Evolutionary conservation across 2,113 vertebrate species (phyloP), one percentile per base, ranked within the genome.

Genomic region (Perca flavescens): DNA sequence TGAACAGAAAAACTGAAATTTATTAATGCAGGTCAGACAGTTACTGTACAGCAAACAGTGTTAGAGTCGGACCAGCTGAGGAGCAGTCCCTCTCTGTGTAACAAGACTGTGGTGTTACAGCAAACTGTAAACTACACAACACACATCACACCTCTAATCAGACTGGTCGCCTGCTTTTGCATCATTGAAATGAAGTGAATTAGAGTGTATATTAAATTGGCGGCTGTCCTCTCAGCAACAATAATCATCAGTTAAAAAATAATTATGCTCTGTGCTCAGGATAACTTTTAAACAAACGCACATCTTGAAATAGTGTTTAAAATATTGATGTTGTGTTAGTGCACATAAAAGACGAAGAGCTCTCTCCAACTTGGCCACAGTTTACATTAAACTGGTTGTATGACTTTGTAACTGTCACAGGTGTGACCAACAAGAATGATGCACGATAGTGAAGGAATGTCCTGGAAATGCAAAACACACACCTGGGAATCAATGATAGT

Each of bases 11-110:
- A 86, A 84, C 71, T 58, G 80, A 85, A 54, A 52, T 93, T 93
- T 94, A 91, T 93, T 94, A 85, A 90, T 83, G 85, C 74, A 91
- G 76, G 69, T 88, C 85, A 90, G 73, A 91, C 85, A 81, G 81
- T 81, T 86, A 77, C 79, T 86, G 87, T 89, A 91, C 89, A 92
- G 79, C 78, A 77, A 87, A 90, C 74, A 68, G 83, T 36, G 72
- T 34, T 79, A 67, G 79, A 80, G 74, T 82, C 46, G 16, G 76
- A 58, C 70, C 62, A 54, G 78, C 65, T 36, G 79, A 86, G 77
- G 57, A 61, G 72, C 47, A 11, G 71, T 2, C 7, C 52, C 49
- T 71, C 74, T 28, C 47, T 54, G 49, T 58, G 82, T 69, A 74
- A 79, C 84, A 69, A 74, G 74, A 85, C 79, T 14, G 76, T 53